phyloP scores from a whole-genome alignment of 2,113 vertebrate species.

The Pelusios castaneus region DNA sequence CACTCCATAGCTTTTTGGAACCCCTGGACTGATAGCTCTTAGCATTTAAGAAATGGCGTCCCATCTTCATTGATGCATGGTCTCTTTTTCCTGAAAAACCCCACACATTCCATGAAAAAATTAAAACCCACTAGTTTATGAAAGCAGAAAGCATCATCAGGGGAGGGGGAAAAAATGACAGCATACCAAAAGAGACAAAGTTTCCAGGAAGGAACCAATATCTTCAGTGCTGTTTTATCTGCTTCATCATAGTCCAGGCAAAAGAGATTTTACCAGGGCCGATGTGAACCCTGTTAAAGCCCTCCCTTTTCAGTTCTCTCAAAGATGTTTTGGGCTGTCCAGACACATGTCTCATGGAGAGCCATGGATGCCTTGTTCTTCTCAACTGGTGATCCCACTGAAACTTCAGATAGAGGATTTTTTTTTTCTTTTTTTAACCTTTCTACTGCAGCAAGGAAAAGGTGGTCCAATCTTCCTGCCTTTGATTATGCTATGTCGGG shows the following conservation, averaged over 20 bases:
- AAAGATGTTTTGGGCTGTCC: not conserved
- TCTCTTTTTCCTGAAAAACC: conserved; percentile 70
- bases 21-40: conserved; percentile 49
- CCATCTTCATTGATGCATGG: conserved; percentile 62
- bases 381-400: not conserved
- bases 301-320: not conserved
- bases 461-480: not conserved
- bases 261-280: conserved; percentile 19
- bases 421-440: too few relatives aligned
- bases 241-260: conserved; percentile 36
- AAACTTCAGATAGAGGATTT: not conserved
- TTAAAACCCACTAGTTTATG: conserved; percentile 57
- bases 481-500: not conserved
- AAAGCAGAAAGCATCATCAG: conserved; percentile 55
- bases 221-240: conserved; percentile 53
- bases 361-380: fast-evolving
- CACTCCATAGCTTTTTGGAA: conserved; percentile 64
- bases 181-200: conserved; percentile 66
- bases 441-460: fast-evolving
- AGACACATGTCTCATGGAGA: not conserved
- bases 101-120: conserved; percentile 60
- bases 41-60: conserved; percentile 58
- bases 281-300: conserved; percentile 24
- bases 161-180: conserved; percentile 50
- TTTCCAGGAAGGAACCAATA: conserved; percentile 66